Evolutionary conservation across 2,113 vertebrate genomes (phyloP).

Genomic region (Spheniscus mendiculus): DNA sequence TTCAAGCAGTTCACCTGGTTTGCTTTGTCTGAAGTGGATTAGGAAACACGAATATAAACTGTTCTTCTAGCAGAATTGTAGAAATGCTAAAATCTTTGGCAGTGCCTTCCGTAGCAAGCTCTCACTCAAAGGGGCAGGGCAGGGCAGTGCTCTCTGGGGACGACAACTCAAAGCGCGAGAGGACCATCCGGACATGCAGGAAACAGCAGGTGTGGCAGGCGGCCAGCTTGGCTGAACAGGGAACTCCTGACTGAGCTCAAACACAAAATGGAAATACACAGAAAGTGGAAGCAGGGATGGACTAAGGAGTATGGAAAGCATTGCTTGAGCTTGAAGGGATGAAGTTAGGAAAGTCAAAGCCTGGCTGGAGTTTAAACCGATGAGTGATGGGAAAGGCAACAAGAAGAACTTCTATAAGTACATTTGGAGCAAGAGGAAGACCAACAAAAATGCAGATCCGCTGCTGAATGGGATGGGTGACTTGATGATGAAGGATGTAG

Average conservation of each 20-base stretch:
- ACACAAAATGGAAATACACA: not conserved
- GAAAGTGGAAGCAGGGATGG: not conserved
- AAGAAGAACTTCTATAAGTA: not conserved
- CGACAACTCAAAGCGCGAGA: not conserved
- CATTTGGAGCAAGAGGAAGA: not conserved
- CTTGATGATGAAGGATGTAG: not conserved
- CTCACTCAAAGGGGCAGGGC: not conserved
- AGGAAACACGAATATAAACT: slow-evolving; percentile 21
- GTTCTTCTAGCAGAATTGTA: not conserved
- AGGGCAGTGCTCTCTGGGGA: not conserved
- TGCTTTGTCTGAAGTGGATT: not conserved
- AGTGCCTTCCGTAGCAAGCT: not conserved
- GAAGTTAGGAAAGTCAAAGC: not conserved
- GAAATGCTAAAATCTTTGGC: not conserved
- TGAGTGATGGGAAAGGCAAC: not conserved
- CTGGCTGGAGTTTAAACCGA: not conserved
- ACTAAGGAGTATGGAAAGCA: not conserved
- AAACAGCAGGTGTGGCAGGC: slow-evolving; percentile 44
- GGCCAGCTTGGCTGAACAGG: not conserved
- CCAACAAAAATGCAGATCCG: accelerated
- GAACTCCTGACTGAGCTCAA: not conserved
- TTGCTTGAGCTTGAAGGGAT: not conserved
- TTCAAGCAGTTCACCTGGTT: not conserved
- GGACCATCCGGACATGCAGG: not conserved
- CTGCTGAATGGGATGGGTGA: not conserved